Evolutionary conservation across 2,888 invertebrate genomes (phyloP), one percentile per base, ranked within the genome.

Genomic region (Hylaea fasciaria): DNA sequence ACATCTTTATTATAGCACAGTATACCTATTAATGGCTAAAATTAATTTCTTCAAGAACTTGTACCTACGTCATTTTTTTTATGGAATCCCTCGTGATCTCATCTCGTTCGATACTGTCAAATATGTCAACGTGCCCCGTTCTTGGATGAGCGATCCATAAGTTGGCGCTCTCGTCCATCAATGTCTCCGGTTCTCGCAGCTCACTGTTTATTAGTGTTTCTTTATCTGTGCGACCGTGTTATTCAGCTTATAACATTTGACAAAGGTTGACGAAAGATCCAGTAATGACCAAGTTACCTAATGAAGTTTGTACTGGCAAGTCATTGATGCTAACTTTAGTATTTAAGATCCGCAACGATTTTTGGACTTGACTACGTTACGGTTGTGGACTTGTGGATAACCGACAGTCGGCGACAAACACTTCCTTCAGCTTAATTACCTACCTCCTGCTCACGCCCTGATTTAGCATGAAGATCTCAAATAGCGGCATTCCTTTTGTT

Each of bases 251-350:
- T 28, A 43, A 40, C 37, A 14, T 50, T 74, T 77, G 80, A 85
- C 77, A 77, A 77, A 76, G 81, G 84, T 70, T 83, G 81, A 79
- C 85, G 80, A 87, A 86, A 83, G 76, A 72, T 72, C 72, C 73
- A 75, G 81, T 80, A 78, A 72, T 71, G 77, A 71, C 62, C 60
- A 53, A 74, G 68, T 83, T 4, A 29, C n/a, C n/a, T n/a, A 70
- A 80, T 9, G 32, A 32, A 32, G 32, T 10, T 32, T 32, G 9
- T 32, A 32, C 32, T 9, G 32, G 9, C 32, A 64, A 67, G 54
- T 29, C 22, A 22, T 22, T 2, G 5, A 22, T 5, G 22, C 22
- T 22, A 3, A 22, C 22, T 22, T 22, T 22, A 3, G 5, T 22
- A 22, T 22, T 22, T 3, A 22, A 22, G 22, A 22, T 22, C 22